A percentile compares a stretch with the other conserved stretches of the same genome.
These are phyloP conservation scores for Perccottus glenii DNA, from an alignment of 2,113 vertebrate species.

Conservation along the genomic window DNA sequence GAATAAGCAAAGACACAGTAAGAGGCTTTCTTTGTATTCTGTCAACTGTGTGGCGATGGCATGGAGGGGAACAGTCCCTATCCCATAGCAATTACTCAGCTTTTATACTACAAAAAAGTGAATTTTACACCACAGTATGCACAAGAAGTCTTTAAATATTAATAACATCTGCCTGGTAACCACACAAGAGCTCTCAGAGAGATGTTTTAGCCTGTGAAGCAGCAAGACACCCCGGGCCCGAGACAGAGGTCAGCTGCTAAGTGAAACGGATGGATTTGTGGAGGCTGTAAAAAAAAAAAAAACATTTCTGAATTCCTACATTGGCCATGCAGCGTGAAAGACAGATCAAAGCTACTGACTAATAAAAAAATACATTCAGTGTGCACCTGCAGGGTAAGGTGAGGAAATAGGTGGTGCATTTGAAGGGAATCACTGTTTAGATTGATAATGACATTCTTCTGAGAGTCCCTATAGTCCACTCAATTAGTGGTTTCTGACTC, in stretches of 20 bases:
- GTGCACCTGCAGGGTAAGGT: too few species aligned
- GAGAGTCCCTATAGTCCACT: too few species aligned
- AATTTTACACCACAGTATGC: slow-evolving; percentile 56
- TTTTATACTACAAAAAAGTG: slow-evolving; percentile 51
- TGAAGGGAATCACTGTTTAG: too few species aligned
- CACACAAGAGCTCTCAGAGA: slow-evolving; percentile 35
- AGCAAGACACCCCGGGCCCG: slow-evolving; percentile 15
- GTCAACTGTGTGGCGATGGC: slow-evolving; percentile 46
- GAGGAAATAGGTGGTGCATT: too few species aligned
- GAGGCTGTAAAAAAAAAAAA: neutral
- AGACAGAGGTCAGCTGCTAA: slow-evolving; percentile 47
- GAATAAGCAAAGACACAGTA: slow-evolving; percentile 63
- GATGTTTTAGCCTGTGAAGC: slow-evolving; percentile 9
- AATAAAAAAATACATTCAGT: neutral
- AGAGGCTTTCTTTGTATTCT: slow-evolving; percentile 70
- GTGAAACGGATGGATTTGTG: slow-evolving; percentile 25
- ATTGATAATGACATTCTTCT: too few species aligned
- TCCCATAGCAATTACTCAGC: slow-evolving; percentile 39
- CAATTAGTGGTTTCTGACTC: too few species aligned
- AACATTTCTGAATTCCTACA: slow-evolving; percentile 18
- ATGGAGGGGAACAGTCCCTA: slow-evolving; percentile 22
- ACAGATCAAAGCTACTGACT: slow-evolving; percentile 23
- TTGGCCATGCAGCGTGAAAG: slow-evolving; percentile 16
- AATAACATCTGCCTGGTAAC: slow-evolving; percentile 77
- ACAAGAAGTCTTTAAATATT: slow-evolving; percentile 76